These are phyloP conservation scores for Zygaena filipendulae DNA, from an alignment of 2,888 invertebrate species.

Conservation along the genomic window DNA sequence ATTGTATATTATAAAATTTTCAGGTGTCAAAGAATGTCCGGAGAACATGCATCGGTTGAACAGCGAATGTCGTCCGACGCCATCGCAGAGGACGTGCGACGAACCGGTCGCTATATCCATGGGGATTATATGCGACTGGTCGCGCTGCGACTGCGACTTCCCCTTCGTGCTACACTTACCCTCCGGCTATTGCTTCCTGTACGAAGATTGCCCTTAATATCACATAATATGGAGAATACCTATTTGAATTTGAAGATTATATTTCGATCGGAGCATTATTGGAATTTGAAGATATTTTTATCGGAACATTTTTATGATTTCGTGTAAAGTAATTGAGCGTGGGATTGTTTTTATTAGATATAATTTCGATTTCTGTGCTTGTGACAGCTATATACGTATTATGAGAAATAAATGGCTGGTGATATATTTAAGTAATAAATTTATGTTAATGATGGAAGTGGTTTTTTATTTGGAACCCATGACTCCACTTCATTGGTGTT, in stretches of 20 bases:
- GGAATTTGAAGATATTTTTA: not conserved
- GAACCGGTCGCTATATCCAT: slow-evolving; percentile 46
- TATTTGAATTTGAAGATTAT: not conserved
- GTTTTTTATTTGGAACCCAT: no score
- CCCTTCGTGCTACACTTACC: slow-evolving; percentile 45
- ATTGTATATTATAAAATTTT: no score
- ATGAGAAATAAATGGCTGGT: no score
- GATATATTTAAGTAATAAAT: no score
- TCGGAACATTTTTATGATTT: not conserved
- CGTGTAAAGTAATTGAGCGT: no score
- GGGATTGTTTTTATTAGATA: no score
- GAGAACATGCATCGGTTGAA: slow-evolving; percentile 48
- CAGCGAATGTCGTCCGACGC: slow-evolving; percentile 49
- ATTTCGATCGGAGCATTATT: not conserved
- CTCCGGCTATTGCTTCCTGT: slow-evolving; percentile 51
- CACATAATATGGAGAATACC: slow-evolving; percentile 5
- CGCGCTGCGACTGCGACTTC: slow-evolving; percentile 55
- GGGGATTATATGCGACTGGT: slow-evolving; percentile 51
- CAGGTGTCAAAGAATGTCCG: slow-evolving; percentile 46
- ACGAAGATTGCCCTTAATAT: slow-evolving; percentile 45
- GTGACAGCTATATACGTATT: no score
- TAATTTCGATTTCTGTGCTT: no score
- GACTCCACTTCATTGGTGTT: no score
- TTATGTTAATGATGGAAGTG: no score
- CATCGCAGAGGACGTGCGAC: slow-evolving; percentile 51